phyloP scores from a whole-genome alignment of 1,140 invertebrate species.

The Agrilus planipennis region DNA sequence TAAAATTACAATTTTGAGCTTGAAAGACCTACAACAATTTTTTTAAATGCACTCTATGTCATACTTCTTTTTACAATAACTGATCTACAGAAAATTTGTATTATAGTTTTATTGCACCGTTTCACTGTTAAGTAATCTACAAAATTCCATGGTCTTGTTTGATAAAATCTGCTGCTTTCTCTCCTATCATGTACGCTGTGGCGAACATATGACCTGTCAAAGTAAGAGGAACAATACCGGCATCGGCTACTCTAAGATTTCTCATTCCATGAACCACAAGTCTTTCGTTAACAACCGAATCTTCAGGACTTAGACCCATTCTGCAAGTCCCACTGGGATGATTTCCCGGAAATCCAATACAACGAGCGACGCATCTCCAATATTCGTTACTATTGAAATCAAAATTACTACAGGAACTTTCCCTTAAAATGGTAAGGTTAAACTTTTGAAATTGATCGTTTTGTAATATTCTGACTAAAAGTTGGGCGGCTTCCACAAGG shows the following conservation, averaged over 20 bases:
- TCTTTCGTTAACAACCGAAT: conserved; percentile 34
- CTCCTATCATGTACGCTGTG: conserved; percentile 40
- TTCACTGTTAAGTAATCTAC: no score
- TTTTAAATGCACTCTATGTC: no score
- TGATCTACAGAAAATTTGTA: no score
- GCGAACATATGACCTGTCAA: conserved; percentile 37
- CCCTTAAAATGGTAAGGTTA: conserved; percentile 26
- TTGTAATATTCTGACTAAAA: no score
- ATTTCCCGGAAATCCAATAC: conserved; percentile 37
- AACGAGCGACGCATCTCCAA: conserved; percentile 38
- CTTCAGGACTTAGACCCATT: conserved; percentile 37
- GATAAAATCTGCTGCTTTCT: conserved; percentile 39
- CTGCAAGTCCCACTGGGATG: conserved; percentile 45
- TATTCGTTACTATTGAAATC: conserved; percentile 37
- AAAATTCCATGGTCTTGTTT: conserved; percentile 25
- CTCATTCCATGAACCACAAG: conserved; percentile 32
- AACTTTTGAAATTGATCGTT: conserved; percentile 29
- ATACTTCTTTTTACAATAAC: no score
- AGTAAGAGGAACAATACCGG: conserved; percentile 24
- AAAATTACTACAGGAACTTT: conserved; percentile 38
- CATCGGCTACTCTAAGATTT: conserved; percentile 35
- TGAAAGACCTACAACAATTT: no score
- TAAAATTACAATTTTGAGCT: no score
- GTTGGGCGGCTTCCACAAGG: no score
- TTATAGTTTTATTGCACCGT: no score